These are phyloP conservation scores for Sycophila sp. DNA, from an alignment of 1,140 invertebrate genomes.

Conservation along the genomic window DNA sequence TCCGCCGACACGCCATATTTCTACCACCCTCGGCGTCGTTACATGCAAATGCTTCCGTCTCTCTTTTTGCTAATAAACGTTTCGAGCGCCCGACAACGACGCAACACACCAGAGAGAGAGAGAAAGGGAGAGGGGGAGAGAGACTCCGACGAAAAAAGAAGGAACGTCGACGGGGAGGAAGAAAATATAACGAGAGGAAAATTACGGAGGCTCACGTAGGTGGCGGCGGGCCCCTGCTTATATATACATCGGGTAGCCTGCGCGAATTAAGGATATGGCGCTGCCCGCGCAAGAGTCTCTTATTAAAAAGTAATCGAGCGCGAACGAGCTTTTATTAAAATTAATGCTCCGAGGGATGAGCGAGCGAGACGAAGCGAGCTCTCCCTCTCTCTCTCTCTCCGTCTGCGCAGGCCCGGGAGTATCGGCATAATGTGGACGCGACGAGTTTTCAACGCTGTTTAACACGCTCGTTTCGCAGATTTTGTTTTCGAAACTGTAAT, in stretches of 20 bases:
- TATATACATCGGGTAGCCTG: not conserved
- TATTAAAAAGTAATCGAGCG: slow-evolving; percentile 40
- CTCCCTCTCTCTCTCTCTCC: no score
- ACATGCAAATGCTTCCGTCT: slow-evolving; percentile 65
- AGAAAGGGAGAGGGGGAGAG: not conserved
- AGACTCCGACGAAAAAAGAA: slow-evolving; percentile 1
- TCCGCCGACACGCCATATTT: slow-evolving; percentile 45
- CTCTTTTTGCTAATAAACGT: slow-evolving; percentile 61
- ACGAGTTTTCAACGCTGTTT: not conserved
- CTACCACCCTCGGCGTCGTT: slow-evolving; percentile 54
- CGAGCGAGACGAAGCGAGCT: not conserved
- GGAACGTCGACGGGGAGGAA: not conserved
- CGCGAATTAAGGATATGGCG: slow-evolving; percentile 12
- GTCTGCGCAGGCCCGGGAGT: not conserved
- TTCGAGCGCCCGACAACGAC: slow-evolving; percentile 29
- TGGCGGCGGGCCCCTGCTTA: not conserved
- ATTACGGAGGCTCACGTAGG: slow-evolving; percentile 25
- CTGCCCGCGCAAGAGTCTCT: slow-evolving; percentile 14
- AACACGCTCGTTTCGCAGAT: not conserved
- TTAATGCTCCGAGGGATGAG: slow-evolving; percentile 19
- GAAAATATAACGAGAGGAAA: slow-evolving; percentile 38
- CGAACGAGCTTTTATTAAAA: slow-evolving; percentile 38
- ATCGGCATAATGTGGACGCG: not conserved
- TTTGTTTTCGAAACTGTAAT: slow-evolving; percentile 14
- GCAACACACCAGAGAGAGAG: slow-evolving; percentile 2